These are phyloP conservation scores for Hesperophylax magnus DNA, from an alignment of 1,140 invertebrate genomes.

Conservation along the genomic window DNA sequence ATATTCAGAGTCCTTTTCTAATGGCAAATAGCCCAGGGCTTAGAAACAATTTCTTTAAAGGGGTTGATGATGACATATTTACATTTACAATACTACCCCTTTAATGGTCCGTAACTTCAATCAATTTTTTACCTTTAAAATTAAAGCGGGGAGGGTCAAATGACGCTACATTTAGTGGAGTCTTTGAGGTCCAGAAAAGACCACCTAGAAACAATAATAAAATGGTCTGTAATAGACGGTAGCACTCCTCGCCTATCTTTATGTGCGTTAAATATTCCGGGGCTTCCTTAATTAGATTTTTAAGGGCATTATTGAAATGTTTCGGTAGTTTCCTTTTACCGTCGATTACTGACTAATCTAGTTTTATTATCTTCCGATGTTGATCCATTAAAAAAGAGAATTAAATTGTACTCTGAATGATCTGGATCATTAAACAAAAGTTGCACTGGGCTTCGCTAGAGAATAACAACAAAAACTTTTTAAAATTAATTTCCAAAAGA, in stretches of 20 bases:
- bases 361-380: conserved; percentile 3
- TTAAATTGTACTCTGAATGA: not conserved
- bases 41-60: not conserved
- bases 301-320: conserved; percentile 34
- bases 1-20: not conserved
- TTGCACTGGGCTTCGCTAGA: too few species aligned
- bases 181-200: conserved; percentile 25
- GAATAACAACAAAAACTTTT: too few species aligned
- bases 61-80: conserved; percentile 56
- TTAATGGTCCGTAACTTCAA: conserved; percentile 54
- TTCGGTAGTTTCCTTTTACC: conserved; percentile 24
- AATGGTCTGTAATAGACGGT: conserved; percentile 50
- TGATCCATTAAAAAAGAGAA: not conserved
- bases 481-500: too few species aligned
- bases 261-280: conserved; percentile 34
- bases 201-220: conserved; percentile 57
- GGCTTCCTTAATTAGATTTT: conserved; percentile 39
- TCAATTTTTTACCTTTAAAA: conserved; percentile 42
- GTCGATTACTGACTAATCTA: conserved; percentile 8
- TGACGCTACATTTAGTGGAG: conserved; percentile 25
- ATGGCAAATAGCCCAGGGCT: not conserved
- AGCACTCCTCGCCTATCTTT: conserved; percentile 56
- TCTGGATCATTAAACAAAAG: not conserved
- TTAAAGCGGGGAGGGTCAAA: conserved; percentile 18
- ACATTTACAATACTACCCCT: conserved; percentile 50